Conservation (phyloP, 2,797 vertebrate genomes). For the Crossoptilon crossoptilon region DNA sequence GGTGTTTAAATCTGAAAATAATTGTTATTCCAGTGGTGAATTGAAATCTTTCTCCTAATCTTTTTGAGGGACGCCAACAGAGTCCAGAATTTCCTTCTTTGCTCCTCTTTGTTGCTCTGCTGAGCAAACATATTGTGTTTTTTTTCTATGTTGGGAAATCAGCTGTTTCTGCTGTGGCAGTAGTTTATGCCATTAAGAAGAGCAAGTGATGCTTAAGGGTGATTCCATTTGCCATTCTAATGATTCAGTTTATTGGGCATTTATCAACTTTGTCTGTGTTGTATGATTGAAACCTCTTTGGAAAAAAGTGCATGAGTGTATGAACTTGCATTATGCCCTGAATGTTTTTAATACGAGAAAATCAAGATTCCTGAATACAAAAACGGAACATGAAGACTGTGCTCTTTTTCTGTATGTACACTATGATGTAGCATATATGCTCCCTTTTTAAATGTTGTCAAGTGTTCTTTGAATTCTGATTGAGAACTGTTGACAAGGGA, state of each 20-base stretch:
- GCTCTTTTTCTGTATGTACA: not conserved
- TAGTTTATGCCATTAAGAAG: slow-evolving; percentile 44
- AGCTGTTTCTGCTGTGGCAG: slow-evolving; percentile 8
- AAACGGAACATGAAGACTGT: not conserved
- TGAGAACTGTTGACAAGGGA: not conserved
- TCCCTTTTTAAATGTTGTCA: not conserved
- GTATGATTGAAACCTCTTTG: slow-evolving; percentile 3
- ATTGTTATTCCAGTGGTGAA: slow-evolving; percentile 10
- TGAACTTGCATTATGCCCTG: not conserved
- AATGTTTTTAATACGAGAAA: slow-evolving; percentile 31
- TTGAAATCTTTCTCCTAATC: slow-evolving; percentile 28
- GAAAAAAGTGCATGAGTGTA: not conserved
- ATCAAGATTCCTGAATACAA: not conserved
- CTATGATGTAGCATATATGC: not conserved
- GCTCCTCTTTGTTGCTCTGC: slow-evolving; percentile 11
- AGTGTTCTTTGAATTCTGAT: not conserved
- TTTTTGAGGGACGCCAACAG: slow-evolving; percentile 12
- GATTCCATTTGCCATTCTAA: slow-evolving; percentile 25
- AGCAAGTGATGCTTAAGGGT: slow-evolving; percentile 1
- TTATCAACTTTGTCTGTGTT: slow-evolving; percentile 49
- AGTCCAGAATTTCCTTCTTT: slow-evolving; percentile 41
- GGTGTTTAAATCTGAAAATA: not conserved
- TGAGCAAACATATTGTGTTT: slow-evolving; percentile 26
- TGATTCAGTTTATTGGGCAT: slow-evolving; percentile 18
- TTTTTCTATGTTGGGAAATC: slow-evolving; percentile 35